Percentiles rank a stretch among this genome's conserved stretches.
phyloP scores from a whole-genome alignment of 2,888 invertebrate species.

The Pseudococcus longispinus region DNA sequence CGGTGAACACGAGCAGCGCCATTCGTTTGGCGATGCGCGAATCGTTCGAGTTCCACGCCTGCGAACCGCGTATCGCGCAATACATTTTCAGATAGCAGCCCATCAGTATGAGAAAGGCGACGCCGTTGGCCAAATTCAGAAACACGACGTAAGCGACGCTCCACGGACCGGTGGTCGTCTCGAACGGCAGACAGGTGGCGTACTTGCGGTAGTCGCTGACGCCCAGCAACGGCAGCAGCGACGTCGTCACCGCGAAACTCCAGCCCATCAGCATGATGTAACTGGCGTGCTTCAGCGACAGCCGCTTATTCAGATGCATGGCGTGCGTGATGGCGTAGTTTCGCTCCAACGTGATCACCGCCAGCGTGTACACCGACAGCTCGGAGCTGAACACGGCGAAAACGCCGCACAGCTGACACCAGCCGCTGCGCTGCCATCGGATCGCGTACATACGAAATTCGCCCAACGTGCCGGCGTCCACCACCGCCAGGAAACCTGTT shows the following conservation, averaged over 20 bases:
- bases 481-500: conserved; percentile 87
- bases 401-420: conserved; percentile 93
- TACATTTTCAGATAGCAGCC: conserved; percentile 98
- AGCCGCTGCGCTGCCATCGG: conserved; percentile 94
- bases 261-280: conserved; percentile 94
- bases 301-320: conserved; percentile 89
- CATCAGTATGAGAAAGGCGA: conserved; percentile 92
- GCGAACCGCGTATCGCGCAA: conserved; percentile 92
- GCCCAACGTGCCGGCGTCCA: conserved; percentile 93
- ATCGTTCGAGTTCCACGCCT: conserved; percentile 97
- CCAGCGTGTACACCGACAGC: conserved; percentile 92
- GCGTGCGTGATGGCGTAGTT: conserved; percentile 98
- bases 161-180: conserved; percentile 77
- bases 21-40: conserved; percentile 94
- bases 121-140: conserved; percentile 88
- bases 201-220: conserved; percentile 95
- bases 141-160: conserved; percentile 89
- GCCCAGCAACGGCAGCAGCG: conserved; percentile 85
- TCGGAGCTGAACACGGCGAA: conserved; percentile 93
- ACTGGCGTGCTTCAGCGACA: conserved; percentile 89
- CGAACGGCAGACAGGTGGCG: conserved; percentile 95
- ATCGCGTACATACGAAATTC: conserved; percentile 96
- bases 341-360: conserved; percentile 93
- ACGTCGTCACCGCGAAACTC: conserved; percentile 86
- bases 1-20: conserved; percentile 95